These are phyloP conservation scores for Dinocampus coccinellae DNA, from an alignment of 2,888 invertebrate genomes.

Conservation along the genomic window DNA sequence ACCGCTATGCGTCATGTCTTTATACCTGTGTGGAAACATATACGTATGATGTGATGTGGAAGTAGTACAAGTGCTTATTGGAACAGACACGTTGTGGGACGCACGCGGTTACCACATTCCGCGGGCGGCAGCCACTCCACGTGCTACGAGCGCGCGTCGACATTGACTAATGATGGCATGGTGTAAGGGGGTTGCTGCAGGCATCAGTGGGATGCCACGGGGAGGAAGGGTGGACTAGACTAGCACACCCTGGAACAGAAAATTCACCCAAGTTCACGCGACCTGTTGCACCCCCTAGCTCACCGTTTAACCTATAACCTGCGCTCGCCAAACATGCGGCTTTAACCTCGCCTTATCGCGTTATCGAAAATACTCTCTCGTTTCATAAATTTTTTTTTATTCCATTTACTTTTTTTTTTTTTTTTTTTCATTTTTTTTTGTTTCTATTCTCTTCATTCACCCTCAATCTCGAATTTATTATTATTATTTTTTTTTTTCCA, in stretches of 20 bases:
- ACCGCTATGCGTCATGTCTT: background rate
- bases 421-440: background rate
- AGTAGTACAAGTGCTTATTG: constrained; percentile 60
- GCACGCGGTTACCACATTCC: constrained; percentile 57
- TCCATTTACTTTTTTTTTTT: constrained; percentile 38
- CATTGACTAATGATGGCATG: constrained; percentile 69
- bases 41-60: constrained; percentile 46
- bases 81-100: constrained; percentile 53
- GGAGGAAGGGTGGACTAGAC: constrained; percentile 60
- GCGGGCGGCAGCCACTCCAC: constrained; percentile 62
- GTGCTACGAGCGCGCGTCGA: constrained; percentile 63
- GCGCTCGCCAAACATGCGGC: constrained; percentile 66
- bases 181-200: constrained; percentile 53
- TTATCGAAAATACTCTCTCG: constrained; percentile 63
- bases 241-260: constrained; percentile 67
- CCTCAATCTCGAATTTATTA: no score
- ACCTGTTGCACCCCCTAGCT: constrained; percentile 70
- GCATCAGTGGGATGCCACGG: constrained; percentile 40
- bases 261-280: constrained; percentile 70
- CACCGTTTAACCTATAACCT: constrained; percentile 70
- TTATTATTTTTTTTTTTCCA: background rate
- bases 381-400: constrained; percentile 19
- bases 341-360: constrained; percentile 70
- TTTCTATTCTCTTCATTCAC: background rate
- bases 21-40: background rate